phyloP scores from a whole-genome alignment of 2,113 vertebrate species.

The Pedionomus torquatus region DNA sequence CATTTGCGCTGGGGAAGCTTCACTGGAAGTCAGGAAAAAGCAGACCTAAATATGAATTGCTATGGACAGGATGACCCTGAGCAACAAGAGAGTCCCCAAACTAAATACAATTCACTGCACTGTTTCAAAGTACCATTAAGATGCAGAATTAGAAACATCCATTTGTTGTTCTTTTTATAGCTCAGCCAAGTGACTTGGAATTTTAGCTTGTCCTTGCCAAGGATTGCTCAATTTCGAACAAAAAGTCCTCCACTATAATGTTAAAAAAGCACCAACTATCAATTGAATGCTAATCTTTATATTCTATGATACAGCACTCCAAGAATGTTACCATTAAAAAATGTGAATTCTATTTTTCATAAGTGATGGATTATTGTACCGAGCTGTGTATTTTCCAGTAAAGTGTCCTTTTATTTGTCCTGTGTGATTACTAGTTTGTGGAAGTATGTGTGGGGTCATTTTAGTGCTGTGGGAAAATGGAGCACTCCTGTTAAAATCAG shows the following conservation, averaged over 20 bases:
- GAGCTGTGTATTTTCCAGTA: conserved; percentile 82
- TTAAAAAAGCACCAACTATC: conserved; percentile 70
- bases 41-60: not conserved
- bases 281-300: conserved; percentile 78
- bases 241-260: conserved; percentile 67
- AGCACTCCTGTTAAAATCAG: conserved; percentile 79
- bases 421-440: conserved; percentile 83
- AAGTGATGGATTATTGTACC: conserved; percentile 83
- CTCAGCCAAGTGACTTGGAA: conserved; percentile 73
- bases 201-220: conserved; percentile 68
- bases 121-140: conserved; percentile 46
- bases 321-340: conserved; percentile 79
- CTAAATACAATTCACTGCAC: not conserved
- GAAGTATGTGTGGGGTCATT: conserved; percentile 87
- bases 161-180: conserved; percentile 73
- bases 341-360: conserved; percentile 80
- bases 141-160: conserved; percentile 64
- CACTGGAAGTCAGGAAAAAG: not conserved
- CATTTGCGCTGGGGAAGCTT: not conserved
- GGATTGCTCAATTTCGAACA: conserved; percentile 68
- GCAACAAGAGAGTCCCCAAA: not conserved
- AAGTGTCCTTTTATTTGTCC: conserved; percentile 83
- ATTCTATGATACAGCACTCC: conserved; percentile 72
- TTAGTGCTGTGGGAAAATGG: conserved; percentile 85
- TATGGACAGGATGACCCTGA: not conserved